Evolutionary conservation across 1,140 invertebrate species (phyloP), one percentile per base, ranked within the genome.

Genomic region (Drosophila repleta): DNA sequence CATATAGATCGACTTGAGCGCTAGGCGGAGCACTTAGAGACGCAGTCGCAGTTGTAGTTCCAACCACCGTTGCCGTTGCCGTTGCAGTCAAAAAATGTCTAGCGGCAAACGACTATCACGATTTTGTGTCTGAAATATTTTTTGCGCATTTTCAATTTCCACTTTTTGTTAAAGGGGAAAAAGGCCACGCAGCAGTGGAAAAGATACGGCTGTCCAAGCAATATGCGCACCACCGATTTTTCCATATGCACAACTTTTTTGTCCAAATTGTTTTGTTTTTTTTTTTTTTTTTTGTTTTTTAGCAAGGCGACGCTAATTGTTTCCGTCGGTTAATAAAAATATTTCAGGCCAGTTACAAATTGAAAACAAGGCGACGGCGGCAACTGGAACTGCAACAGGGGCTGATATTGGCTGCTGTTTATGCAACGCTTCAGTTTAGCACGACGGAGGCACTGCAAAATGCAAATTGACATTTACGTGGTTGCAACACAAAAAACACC

Each of bases 401-500:
- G 29, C 32, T 43, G 61, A 24, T 71, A 55, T 58, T 63, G 53
- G 58, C 63, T 72, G 69, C 76, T 79, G 83, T 88, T 88, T 88
- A 88, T 88, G 83, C 83, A 88, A 87, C 79, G 79, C 83, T 74
- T 88, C 76, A 88, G 64, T 68, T 72, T 65, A 61, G 66, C 62
- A 72, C 74, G 63, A 76, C 74, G 65, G 53, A 68, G 70, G 69
- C 74, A 74, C 61, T 69, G 60, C 60, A 80, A 88, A 88, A 88
- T 88, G 83, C 84, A 88, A 88, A 88, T 88, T 88, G 83, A 89
- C 83, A 88, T 88, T 88, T 88, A 88, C 83, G 83, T 88, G 83
- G 79, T 82, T 88, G 83, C 83, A 83, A 88, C 83, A 87, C 75
- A 48, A 62, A 66, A 55, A 69, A 57, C 62, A 74, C 61, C 41